Evolutionary conservation across 2,113 vertebrate species (phyloP).

Genomic region (Hystrix cristata): DNA sequence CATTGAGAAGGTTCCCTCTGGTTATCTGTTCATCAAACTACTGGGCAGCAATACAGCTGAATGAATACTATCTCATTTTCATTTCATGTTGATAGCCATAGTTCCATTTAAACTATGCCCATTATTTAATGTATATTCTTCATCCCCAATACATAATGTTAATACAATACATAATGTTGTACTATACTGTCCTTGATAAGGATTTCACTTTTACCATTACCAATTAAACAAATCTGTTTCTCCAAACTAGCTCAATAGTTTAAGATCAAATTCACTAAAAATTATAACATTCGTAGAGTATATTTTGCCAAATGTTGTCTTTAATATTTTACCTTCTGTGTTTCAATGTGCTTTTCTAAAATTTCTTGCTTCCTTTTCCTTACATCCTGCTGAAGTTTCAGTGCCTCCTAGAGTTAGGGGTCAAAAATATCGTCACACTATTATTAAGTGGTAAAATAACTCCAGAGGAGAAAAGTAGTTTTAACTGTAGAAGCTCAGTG

Average conservation of each 20-base stretch:
- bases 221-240: slow-evolving; percentile 45
- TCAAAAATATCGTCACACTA: slow-evolving; percentile 73
- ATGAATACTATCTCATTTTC: slow-evolving; percentile 12
- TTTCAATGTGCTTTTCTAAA: slow-evolving; percentile 98
- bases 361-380: slow-evolving; percentile 99
- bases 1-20: not conserved
- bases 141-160: not conserved
- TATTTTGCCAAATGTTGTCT: slow-evolving; percentile 25
- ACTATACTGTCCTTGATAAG: not conserved
- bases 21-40: slow-evolving; percentile 31
- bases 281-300: slow-evolving; percentile 3
- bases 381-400: slow-evolving; percentile 97
- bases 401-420: slow-evolving; percentile 91
- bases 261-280: slow-evolving; percentile 55
- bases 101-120: not conserved
- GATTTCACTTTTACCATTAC: slow-evolving; percentile 33
- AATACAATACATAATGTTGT: not conserved
- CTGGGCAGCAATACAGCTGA: not conserved
- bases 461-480: slow-evolving; percentile 5
- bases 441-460: slow-evolving; percentile 43
- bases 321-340: slow-evolving; percentile 94
- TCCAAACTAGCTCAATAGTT: not conserved
- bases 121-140: not conserved
- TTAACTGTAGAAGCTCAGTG: not conserved
- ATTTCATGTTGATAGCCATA: slow-evolving; percentile 14